Base-by-base conservation (phyloP, 2,888 invertebrate species). In the Pheosia tremula region DNA sequence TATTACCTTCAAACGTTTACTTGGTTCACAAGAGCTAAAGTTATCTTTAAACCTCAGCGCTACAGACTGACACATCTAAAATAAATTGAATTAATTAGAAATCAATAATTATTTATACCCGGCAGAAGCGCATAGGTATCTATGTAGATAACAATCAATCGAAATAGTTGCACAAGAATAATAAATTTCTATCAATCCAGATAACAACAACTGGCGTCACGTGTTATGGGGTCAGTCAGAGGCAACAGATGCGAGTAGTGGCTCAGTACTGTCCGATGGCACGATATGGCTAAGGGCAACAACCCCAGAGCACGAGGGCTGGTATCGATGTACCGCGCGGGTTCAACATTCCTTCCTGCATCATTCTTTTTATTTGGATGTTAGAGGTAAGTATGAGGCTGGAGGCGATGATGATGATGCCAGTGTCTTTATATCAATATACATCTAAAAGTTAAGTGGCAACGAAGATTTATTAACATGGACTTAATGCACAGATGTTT, bases 311-410 rank as follows among this genome's bases (percentile, higher is more conserved):
- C 96, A 97, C 76, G 97, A 97, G 83, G 98, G 98, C 49, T 96
- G 96, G 94, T 98, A 98, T 84, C 95, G 97, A 72, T 98, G 98
- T 80, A 96, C 97, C 61, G 97, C 98, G 0, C 95, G 96, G 63
- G 93, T 87, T 0, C 90, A 89, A 57, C 93, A 93, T 68, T 85
- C 93, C 0, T 89, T 88, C 57, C 70, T 93, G 52, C 93, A 93
- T 75, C 92, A 93, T 68, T 83, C 85, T 0, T 93, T 93, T 63
- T 93, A 89, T 71, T 80, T 93, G 11, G 93, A 93, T 72, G 87
- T 93, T 5, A 82, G 93, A 85, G 93, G 93, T 91, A 57, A 37
- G 37, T 10, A n/a, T n/a, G n/a, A n/a, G n/a, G n/a, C n/a, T n/a
- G n/a, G n/a, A 9, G 7, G 24, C 4, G 38, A 37, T 54, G 47